A percentile compares a stretch with the other conserved stretches of the same genome.
Conservation (phyloP, 1,140 invertebrate species). For the Drosophila kohkoa region DNA sequence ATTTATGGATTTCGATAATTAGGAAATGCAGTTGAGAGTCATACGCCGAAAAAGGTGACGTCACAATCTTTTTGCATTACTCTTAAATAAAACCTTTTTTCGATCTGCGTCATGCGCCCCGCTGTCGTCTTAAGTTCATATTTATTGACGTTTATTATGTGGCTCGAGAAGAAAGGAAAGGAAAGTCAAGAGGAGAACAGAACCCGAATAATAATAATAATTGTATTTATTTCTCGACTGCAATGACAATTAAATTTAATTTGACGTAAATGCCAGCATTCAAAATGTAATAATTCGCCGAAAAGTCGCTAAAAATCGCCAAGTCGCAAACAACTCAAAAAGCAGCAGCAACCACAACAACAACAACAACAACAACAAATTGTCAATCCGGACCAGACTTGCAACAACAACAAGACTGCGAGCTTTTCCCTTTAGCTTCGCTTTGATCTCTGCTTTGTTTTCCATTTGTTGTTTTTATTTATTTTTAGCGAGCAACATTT, state of each 20-base stretch:
- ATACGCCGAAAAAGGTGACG: slow-evolving; percentile 33
- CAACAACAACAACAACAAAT: slow-evolving; percentile 13
- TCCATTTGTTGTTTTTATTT: slow-evolving; percentile 46
- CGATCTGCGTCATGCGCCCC: slow-evolving; percentile 9
- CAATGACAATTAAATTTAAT: slow-evolving; percentile 79
- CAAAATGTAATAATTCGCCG: slow-evolving; percentile 75
- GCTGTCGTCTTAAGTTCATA: slow-evolving; percentile 3
- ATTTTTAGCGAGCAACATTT: slow-evolving; percentile 47
- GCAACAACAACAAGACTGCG: slow-evolving; percentile 2
- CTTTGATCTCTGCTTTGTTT: slow-evolving; percentile 26
- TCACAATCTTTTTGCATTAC: slow-evolving; percentile 11
- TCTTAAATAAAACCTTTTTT: background rate
- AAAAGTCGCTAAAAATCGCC: slow-evolving; percentile 3
- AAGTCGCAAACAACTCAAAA: slow-evolving; percentile 8
- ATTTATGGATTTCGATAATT: slow-evolving; percentile 76
- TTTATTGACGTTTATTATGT: slow-evolving; percentile 25
- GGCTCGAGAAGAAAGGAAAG: too few species aligned
- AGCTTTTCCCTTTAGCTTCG: slow-evolving; percentile 20
- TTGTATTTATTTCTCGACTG: slow-evolving; percentile 18
- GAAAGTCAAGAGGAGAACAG: too few species aligned
- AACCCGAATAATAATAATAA: background rate
- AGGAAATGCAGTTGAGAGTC: slow-evolving; percentile 70
- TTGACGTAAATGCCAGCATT: slow-evolving; percentile 79
- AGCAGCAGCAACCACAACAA: background rate
- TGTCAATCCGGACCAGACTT: background rate